phyloP scores from a whole-genome alignment of 1,140 invertebrate genomes.

The Heliconius eleuchia region DNA sequence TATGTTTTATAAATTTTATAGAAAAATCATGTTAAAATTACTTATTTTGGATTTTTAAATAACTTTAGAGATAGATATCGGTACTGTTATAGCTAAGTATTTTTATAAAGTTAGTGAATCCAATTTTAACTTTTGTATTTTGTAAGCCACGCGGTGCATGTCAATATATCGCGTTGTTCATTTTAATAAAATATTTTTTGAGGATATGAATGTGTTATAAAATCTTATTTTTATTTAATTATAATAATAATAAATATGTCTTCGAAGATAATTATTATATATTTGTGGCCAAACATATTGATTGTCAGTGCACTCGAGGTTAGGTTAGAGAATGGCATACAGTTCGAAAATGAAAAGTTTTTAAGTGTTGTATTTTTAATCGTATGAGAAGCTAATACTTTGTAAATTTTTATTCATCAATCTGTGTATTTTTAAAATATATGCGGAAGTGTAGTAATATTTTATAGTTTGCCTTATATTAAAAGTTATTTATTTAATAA shows the following conservation, averaged over 20 bases:
- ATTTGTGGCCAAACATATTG: background rate
- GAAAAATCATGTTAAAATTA: background rate
- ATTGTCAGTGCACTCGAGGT: background rate
- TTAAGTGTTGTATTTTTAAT: background rate
- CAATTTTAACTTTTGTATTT: background rate
- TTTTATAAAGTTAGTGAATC: slow-evolving; percentile 12
- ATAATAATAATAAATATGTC: background rate
- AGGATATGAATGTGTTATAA: background rate
- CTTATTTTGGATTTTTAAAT: background rate
- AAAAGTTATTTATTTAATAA: background rate
- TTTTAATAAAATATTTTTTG: background rate
- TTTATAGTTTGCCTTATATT: background rate
- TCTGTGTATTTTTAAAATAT: background rate
- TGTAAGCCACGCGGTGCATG: slow-evolving; percentile 60
- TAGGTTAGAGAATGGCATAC: background rate
- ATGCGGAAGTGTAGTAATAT: background rate
- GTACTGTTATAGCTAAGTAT: slow-evolving; percentile 5
- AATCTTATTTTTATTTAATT: background rate
- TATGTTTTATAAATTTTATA: slow-evolving; percentile 50
- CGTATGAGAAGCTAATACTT: background rate
- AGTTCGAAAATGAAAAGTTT: background rate
- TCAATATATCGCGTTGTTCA: slow-evolving; percentile 20
- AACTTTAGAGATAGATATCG: background rate
- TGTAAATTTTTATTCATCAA: background rate
- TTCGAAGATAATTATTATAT: background rate